Percentiles rank a stretch among this genome's conserved stretches.
These are phyloP conservation scores for Torymus aiolomorphi DNA, from an alignment of 2,888 invertebrate species.

Conservation along the genomic window DNA sequence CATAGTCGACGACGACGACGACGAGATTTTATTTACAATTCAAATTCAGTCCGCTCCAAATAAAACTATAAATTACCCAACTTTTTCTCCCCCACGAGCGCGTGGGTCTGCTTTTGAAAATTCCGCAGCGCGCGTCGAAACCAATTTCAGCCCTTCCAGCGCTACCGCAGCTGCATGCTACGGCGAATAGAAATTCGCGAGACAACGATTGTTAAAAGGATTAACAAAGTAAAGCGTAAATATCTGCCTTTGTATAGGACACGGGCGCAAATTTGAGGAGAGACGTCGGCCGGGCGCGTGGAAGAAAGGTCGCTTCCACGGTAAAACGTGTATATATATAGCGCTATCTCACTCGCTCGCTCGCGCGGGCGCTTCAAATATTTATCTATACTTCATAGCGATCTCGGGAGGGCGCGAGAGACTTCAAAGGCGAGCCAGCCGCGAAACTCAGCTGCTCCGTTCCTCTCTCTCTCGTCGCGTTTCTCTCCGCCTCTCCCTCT, in stretches of 20 bases:
- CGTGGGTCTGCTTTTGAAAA: no score
- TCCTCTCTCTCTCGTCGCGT: background rate
- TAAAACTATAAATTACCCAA: background rate
- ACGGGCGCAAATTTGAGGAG: background rate
- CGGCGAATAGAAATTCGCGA: background rate
- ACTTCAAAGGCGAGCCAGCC: slow-evolving; percentile 43
- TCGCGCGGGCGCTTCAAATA: slow-evolving; percentile 38
- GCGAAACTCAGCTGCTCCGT: slow-evolving; percentile 26
- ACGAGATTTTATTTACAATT: slow-evolving; percentile 13
- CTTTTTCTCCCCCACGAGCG: background rate
- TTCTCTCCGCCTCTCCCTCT: background rate
- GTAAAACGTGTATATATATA: background rate
- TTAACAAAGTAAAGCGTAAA: slow-evolving; percentile 11
- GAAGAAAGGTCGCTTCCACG: slow-evolving; percentile 3
- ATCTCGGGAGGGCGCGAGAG: slow-evolving; percentile 25
- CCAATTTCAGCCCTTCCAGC: no score
- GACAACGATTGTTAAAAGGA: background rate
- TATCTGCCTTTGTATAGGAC: background rate
- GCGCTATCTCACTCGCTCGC: background rate
- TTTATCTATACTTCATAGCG: slow-evolving; percentile 47
- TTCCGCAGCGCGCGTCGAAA: no score
- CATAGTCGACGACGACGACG: background rate
- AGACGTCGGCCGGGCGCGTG: background rate
- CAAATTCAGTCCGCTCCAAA: background rate
- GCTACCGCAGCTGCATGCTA: background rate